Percentiles rank a stretch among this genome's conserved stretches.
These are phyloP conservation scores for Butorides virescens DNA, from an alignment of 2,113 vertebrate species.

Conservation along the genomic window DNA sequence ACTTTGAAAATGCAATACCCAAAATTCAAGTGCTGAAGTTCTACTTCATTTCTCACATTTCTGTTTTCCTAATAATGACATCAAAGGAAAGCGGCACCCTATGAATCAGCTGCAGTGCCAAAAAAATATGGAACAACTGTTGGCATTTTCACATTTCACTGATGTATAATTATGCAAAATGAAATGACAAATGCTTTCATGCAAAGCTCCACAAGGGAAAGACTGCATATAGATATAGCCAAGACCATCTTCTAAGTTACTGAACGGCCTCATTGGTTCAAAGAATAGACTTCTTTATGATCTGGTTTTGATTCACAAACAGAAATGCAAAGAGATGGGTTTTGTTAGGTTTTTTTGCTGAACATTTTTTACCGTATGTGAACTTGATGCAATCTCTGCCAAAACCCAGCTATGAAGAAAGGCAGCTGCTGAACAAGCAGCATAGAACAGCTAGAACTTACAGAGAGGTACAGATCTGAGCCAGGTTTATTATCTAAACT, in stretches of 20 bases:
- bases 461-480: not conserved
- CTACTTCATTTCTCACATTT: not conserved
- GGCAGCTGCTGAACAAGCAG: not conserved
- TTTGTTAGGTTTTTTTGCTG: not conserved
- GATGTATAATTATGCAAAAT: conserved; percentile 8
- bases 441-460: not conserved
- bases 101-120: not conserved
- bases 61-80: not conserved
- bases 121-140: not conserved
- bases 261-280: not conserved
- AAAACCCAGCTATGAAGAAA: not conserved
- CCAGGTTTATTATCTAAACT: not conserved
- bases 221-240: not conserved
- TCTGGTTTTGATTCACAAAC: not conserved
- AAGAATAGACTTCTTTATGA: not conserved
- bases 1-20: not conserved
- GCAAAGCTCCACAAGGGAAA: not conserved
- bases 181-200: conserved; percentile 1
- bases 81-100: not conserved
- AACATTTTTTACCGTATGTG: not conserved
- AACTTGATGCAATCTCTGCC: not conserved
- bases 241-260: not conserved
- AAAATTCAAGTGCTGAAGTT: not conserved
- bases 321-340: not conserved
- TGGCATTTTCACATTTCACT: not conserved